Conservation (phyloP, 2,888 invertebrate species). For the Boloria selene region DNA sequence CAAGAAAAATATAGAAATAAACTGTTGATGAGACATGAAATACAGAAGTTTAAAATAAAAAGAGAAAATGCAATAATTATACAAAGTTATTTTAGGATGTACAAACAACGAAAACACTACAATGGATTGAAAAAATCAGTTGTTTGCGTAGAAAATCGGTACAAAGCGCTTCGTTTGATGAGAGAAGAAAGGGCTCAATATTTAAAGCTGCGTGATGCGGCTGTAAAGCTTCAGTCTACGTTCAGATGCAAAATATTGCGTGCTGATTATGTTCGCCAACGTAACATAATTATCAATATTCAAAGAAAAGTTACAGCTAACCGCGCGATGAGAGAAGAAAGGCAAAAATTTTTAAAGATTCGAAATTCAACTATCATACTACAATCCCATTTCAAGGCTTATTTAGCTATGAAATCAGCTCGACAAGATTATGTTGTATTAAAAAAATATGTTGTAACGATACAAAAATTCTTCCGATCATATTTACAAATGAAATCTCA, state of each 20-base stretch:
- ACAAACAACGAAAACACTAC: constrained; percentile 50
- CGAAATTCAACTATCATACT: constrained; percentile 67
- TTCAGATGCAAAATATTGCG: constrained; percentile 70
- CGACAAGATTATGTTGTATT: constrained; percentile 50
- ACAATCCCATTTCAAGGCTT: constrained; percentile 75
- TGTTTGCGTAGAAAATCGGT: constrained; percentile 50
- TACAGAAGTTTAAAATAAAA: constrained; percentile 46
- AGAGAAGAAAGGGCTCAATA: constrained; percentile 54
- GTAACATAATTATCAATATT: constrained; percentile 61
- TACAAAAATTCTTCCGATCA: constrained; percentile 54
- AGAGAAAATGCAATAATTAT: constrained; percentile 58
- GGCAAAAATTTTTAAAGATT: constrained; percentile 58
- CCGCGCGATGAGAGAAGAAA: constrained; percentile 59
- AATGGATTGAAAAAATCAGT: constrained; percentile 55
- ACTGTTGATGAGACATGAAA: constrained; percentile 60
- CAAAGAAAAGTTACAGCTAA: constrained; percentile 79
- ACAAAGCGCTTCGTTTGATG: constrained; percentile 61
- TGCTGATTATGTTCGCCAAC: constrained; percentile 55
- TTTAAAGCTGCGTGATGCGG: constrained; percentile 56
- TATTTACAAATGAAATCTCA: constrained; percentile 45
- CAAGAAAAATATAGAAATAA: constrained; percentile 70
- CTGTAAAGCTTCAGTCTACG: constrained; percentile 71
- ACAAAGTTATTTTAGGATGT: constrained; percentile 72
- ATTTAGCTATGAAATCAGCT: constrained; percentile 52
- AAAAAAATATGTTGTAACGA: constrained; percentile 52